Evolutionary conservation across 2,113 vertebrate genomes (phyloP).

Genomic region (Dasyornis broadbenti): DNA sequence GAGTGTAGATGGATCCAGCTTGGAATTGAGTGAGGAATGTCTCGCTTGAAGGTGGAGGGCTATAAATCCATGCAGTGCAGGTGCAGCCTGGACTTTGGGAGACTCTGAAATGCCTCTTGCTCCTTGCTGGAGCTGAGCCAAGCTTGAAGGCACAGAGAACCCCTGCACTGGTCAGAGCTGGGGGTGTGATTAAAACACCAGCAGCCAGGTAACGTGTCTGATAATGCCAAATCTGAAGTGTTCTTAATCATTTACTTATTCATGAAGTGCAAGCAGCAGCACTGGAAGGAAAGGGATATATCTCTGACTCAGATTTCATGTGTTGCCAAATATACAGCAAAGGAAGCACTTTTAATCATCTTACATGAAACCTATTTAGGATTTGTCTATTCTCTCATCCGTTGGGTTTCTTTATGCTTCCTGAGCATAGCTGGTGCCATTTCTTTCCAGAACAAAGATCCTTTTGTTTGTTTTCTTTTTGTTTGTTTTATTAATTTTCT

Average conservation of each 20-base stretch:
- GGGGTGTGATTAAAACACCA: neutral
- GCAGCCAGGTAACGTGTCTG: neutral
- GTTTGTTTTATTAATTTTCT: slow-evolving; percentile 45
- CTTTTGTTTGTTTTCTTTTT: slow-evolving; percentile 29
- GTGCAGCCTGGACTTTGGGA: neutral
- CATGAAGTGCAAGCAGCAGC: neutral
- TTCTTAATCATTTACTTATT: slow-evolving; percentile 48
- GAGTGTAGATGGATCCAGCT: neutral
- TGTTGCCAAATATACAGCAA: slow-evolving; percentile 14
- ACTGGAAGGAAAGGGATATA: neutral
- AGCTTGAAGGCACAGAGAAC: neutral
- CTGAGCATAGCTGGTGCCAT: neutral
- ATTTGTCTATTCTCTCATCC: slow-evolving; percentile 24
- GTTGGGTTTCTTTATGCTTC: slow-evolving; percentile 7
- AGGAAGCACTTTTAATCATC: slow-evolving; percentile 50
- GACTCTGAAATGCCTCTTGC: neutral
- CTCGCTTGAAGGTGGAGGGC: neutral
- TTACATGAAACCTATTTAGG: slow-evolving; percentile 22
- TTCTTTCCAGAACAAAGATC: slow-evolving; percentile 39
- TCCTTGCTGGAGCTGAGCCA: neutral
- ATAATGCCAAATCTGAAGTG: neutral
- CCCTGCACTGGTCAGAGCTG: neutral
- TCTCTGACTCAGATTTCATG: slow-evolving; percentile 14
- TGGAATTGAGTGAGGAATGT: neutral
- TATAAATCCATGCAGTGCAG: neutral